Conservation (phyloP, 2,797 vertebrate species). For the Rhincodon typus region DNA sequence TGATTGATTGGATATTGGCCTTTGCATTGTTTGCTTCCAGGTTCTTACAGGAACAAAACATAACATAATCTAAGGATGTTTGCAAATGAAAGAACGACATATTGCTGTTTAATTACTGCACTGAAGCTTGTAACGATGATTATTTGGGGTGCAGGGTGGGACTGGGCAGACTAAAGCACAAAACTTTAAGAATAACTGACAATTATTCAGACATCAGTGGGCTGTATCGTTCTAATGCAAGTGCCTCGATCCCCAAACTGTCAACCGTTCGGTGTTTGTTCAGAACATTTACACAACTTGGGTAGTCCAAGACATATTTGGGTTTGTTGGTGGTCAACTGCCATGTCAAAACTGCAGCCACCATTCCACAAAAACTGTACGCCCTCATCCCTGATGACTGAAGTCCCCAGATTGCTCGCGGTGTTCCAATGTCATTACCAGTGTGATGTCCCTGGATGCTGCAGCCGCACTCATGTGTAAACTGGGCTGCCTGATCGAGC, state of each 20-base stretch:
- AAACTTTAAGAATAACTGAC: background rate
- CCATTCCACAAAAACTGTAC: background rate
- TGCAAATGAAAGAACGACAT: background rate
- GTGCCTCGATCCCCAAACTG: background rate
- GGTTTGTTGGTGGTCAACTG: background rate
- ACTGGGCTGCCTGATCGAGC: slow-evolving; percentile 90
- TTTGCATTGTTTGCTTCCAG: background rate
- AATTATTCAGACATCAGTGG: background rate
- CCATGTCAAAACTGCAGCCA: background rate
- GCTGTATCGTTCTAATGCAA: background rate
- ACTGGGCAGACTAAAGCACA: background rate
- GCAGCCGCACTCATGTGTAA: slow-evolving; percentile 52
- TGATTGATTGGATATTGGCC: background rate
- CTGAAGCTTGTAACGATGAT: background rate
- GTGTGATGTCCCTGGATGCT: slow-evolving; percentile 85
- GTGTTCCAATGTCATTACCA: slow-evolving; percentile 57
- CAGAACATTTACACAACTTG: background rate
- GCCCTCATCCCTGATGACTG: background rate
- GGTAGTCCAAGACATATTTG: background rate
- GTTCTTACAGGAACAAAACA: background rate
- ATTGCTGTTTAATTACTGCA: background rate
- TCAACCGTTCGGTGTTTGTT: background rate
- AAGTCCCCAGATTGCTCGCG: no score
- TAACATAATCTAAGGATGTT: background rate
- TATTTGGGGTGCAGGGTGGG: background rate